A percentile compares a stretch with the other conserved stretches of the same genome.
Evolutionary conservation across 2,797 vertebrate species (phyloP).

Genomic region (Morelia viridis): DNA sequence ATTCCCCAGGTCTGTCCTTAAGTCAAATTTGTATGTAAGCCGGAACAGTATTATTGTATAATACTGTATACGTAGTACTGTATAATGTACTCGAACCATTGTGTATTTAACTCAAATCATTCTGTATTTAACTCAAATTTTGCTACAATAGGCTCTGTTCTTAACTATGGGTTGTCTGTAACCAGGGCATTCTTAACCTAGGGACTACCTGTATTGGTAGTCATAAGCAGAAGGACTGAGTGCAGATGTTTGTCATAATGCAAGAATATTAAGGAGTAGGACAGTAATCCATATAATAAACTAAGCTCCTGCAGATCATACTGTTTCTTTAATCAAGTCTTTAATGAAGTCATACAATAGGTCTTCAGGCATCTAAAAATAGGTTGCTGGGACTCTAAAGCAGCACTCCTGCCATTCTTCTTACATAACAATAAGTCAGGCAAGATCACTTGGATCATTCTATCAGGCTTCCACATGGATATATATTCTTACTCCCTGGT

Average conservation of each 20-base stretch:
- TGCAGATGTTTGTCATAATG: neutral
- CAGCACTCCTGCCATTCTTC: neutral
- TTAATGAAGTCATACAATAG: constrained; percentile 3
- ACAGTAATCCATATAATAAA: neutral
- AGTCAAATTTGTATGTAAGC: too few species aligned
- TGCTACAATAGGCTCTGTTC: too few species aligned
- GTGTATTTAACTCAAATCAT: too few species aligned
- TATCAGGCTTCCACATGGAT: neutral
- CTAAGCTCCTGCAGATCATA: neutral
- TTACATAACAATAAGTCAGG: neutral
- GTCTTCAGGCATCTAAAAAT: constrained; percentile 34
- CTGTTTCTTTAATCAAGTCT: constrained; percentile 15
- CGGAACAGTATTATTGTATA: too few species aligned
- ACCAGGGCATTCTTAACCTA: too few species aligned
- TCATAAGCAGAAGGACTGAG: neutral
- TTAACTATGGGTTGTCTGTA: too few species aligned
- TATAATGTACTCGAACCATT: too few species aligned
- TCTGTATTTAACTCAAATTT: too few species aligned
- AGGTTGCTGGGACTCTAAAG: neutral
- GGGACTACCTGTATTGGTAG: neutral
- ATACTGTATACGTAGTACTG: too few species aligned
- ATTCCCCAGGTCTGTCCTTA: too few species aligned
- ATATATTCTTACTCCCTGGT: neutral
- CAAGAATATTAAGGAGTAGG: neutral
- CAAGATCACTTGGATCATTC: neutral